Evolutionary conservation across 2,797 vertebrate species (phyloP).

Genomic region (Stomatorhinus walkeri): DNA sequence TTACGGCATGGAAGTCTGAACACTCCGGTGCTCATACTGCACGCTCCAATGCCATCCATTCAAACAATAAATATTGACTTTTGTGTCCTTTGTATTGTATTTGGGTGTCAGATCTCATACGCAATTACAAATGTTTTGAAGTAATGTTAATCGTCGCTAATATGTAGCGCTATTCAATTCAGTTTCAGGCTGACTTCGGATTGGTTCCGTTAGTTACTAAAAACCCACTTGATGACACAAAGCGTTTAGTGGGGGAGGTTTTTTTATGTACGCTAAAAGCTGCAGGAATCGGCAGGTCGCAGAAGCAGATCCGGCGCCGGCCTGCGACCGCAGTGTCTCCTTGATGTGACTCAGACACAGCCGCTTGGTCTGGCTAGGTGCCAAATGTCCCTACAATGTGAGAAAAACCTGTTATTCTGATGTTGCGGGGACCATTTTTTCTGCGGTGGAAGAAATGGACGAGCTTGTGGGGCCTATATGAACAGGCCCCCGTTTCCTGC

Average conservation of each 20-base stretch:
- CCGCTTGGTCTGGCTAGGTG: not conserved
- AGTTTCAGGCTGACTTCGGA: not conserved
- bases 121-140: not conserved
- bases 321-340: not conserved
- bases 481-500: conserved; percentile 44
- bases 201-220: not conserved
- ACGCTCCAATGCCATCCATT: not conserved
- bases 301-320: not conserved
- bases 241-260: not conserved
- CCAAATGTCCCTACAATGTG: not conserved
- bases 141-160: not conserved
- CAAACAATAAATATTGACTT: not conserved
- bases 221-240: not conserved
- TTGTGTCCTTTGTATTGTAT: not conserved
- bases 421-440: not conserved
- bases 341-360: not conserved
- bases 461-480: conserved; percentile 29
- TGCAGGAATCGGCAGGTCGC: not conserved
- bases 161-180: not conserved
- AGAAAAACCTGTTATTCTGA: not conserved
- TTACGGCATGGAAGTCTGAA: not conserved
- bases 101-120: not conserved
- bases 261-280: not conserved
- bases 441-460: not conserved
- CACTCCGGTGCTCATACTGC: not conserved